A percentile compares a stretch with the other conserved stretches of the same genome.
Conservation (phyloP, 2,888 invertebrate genomes). For the Nemotelus nigrinus region DNA sequence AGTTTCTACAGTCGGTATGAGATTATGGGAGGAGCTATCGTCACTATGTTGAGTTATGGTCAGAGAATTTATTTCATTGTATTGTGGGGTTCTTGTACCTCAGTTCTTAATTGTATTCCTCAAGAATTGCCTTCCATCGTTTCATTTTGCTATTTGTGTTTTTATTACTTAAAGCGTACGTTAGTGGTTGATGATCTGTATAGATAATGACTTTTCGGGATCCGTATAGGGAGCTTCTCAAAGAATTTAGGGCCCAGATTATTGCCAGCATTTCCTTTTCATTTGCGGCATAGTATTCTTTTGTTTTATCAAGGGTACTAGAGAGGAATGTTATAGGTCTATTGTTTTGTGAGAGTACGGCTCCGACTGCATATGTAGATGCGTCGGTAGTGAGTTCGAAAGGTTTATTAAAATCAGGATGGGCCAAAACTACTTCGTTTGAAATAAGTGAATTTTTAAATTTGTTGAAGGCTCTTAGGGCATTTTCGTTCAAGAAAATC, state of each 20-base stretch:
- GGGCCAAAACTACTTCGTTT: too few relatives aligned
- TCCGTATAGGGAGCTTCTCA: conserved; percentile 4
- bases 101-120: neutral
- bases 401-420: neutral
- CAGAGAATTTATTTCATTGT: neutral
- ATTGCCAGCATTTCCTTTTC: conserved; percentile 8
- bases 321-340: neutral
- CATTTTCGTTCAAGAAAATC: conserved; percentile 28
- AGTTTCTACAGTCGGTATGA: conserved; percentile 5
- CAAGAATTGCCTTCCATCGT: neutral
- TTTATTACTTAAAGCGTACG: conserved; percentile 3
- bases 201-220: neutral
- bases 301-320: neutral
- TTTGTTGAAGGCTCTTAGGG: too few relatives aligned
- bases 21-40: conserved; percentile 4
- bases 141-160: neutral
- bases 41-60: neutral
- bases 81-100: neutral
- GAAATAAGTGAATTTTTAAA: conserved; percentile 23
- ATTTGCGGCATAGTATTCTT: conserved; percentile 3
- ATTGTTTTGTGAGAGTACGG: neutral
- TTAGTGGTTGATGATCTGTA: conserved; percentile 10
- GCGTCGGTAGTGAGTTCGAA: neutral
- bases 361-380: neutral
- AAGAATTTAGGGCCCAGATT: neutral